phyloP scores from a whole-genome alignment of 2,888 invertebrate species.

The Xylota segnis region DNA sequence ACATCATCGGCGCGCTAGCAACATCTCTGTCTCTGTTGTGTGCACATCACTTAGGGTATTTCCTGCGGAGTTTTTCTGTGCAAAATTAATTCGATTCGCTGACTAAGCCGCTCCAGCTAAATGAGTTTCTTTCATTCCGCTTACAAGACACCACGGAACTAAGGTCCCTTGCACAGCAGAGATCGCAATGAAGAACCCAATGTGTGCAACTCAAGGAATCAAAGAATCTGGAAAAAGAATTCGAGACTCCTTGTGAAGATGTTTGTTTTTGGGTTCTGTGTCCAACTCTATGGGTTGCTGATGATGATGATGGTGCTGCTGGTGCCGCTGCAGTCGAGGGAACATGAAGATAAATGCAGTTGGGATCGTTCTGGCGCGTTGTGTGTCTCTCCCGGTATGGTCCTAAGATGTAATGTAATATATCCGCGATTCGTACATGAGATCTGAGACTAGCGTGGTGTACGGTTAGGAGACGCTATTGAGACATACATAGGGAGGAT shows the following conservation, averaged over 20 bases:
- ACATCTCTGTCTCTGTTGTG: conserved; percentile 46
- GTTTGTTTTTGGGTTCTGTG: conserved; percentile 74
- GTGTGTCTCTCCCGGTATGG: conserved; percentile 71
- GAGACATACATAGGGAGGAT: conserved; percentile 74
- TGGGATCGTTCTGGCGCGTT: conserved; percentile 60
- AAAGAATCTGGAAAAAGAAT: conserved; percentile 74
- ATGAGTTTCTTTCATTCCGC: conserved; percentile 75
- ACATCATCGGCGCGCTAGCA: conserved; percentile 70
- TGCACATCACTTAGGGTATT: conserved; percentile 61
- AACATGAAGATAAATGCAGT: conserved; percentile 64
- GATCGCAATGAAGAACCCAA: conserved; percentile 25
- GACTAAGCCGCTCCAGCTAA: conserved; percentile 69
- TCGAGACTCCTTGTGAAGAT: conserved; percentile 73
- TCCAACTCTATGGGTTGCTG: conserved; percentile 35
- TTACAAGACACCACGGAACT: conserved; percentile 44
- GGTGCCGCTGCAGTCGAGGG: conserved; percentile 34
- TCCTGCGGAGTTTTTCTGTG: conserved; percentile 64
- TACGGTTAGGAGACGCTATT: conserved; percentile 67
- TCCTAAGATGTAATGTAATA: conserved; percentile 76
- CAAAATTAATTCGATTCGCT: conserved; percentile 76
- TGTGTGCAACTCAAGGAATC: conserved; percentile 58
- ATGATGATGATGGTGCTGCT: conserved; percentile 4
- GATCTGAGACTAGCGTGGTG: conserved; percentile 60
- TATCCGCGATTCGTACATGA: conserved; percentile 76
- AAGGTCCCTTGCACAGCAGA: conserved; percentile 29